These are phyloP conservation scores for Nemotelus nigrinus DNA, from an alignment of 2,888 invertebrate species.

Conservation along the genomic window DNA sequence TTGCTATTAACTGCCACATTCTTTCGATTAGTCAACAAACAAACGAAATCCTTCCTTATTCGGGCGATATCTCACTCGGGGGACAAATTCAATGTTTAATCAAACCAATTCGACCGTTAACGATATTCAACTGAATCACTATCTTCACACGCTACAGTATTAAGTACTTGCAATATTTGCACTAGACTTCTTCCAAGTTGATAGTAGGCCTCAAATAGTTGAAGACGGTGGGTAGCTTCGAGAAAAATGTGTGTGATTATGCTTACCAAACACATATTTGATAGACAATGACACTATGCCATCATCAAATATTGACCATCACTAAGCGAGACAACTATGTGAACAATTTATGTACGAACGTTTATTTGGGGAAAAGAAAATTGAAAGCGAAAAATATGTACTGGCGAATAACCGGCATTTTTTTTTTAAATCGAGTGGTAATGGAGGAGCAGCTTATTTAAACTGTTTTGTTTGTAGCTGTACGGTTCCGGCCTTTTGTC, in stretches of 20 bases:
- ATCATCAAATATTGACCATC: conserved; percentile 30
- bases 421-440: conserved; percentile 1
- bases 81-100: background rate
- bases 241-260: background rate
- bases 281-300: conserved; percentile 16
- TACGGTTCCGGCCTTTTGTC: conserved; percentile 38
- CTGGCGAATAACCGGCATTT: too few species aligned
- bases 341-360: background rate
- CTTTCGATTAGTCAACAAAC: background rate
- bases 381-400: conserved; percentile 4
- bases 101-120: conserved; percentile 30
- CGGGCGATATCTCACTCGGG: background rate
- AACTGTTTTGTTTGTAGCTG: background rate
- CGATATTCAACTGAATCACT: conserved; percentile 35
- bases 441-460: conserved; percentile 3
- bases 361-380: conserved; percentile 28
- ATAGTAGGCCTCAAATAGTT: background rate
- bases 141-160: conserved; percentile 10
- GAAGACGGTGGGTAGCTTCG: background rate
- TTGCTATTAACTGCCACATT: conserved; percentile 35
- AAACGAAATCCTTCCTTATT: background rate
- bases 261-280: background rate
- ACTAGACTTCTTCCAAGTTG: conserved; percentile 7
- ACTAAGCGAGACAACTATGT: conserved; percentile 15
- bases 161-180: conserved; percentile 31